phyloP scores from a whole-genome alignment of 2,888 invertebrate species.

The Cephus pulcher region DNA sequence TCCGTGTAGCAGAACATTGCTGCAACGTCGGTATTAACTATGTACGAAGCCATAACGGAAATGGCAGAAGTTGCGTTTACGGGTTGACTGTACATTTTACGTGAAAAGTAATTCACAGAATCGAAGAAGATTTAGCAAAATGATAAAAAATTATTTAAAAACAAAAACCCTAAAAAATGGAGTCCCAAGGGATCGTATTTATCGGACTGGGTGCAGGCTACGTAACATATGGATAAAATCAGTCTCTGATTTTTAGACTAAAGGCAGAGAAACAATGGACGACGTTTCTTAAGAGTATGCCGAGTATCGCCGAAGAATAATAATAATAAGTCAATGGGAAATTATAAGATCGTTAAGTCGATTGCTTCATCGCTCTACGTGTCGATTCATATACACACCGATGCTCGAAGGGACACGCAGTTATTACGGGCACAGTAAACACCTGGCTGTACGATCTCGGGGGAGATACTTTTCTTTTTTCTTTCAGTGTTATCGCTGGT shows the following conservation, averaged over 20 bases:
- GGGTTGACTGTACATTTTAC: not conserved
- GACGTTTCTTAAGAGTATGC: not conserved
- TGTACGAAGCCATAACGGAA: not conserved
- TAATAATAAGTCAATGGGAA: not conserved
- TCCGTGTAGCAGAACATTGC: not conserved
- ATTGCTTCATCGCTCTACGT: not conserved
- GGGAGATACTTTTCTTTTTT: not conserved
- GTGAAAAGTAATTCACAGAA: not conserved
- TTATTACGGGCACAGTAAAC: not conserved
- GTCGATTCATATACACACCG: not conserved
- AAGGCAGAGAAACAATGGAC: not conserved
- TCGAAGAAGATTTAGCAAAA: not conserved
- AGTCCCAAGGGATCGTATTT: not conserved
- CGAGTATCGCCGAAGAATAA: not conserved
- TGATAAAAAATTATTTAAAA: not conserved
- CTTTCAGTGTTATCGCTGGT: not conserved
- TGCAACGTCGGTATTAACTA: not conserved
- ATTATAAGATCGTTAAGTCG: not conserved
- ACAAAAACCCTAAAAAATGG: too few species aligned
- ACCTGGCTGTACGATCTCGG: not conserved
- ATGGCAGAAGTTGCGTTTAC: not conserved
- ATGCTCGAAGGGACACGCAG: not conserved
- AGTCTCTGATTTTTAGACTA: not conserved
- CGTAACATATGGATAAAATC: not conserved
- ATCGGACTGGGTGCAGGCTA: not conserved